Conservation (phyloP, 2,888 invertebrate genomes). For the Nowickia ferox region DNA sequence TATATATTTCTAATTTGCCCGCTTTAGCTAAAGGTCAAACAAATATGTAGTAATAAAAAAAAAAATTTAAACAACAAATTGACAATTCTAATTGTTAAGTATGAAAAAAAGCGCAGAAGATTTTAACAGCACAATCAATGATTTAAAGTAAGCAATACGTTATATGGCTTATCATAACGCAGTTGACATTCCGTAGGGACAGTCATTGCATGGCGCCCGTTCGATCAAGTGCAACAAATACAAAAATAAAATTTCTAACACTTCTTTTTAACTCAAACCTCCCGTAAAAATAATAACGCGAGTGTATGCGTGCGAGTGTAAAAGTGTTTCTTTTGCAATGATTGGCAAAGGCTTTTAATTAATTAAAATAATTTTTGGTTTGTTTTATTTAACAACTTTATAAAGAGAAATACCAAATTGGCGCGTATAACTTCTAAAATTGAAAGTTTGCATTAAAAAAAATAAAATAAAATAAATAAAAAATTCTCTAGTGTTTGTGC, state of each 20-base stretch:
- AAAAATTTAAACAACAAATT: neutral
- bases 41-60: constrained; percentile 26
- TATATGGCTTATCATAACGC: constrained; percentile 66
- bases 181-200: constrained; percentile 74
- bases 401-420: constrained; percentile 2
- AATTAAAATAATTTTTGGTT: constrained; percentile 26
- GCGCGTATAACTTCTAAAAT: neutral
- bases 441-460: neutral
- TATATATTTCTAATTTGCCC: constrained; percentile 6
- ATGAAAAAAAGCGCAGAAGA: neutral
- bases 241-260: constrained; percentile 54
- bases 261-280: neutral
- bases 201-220: constrained; percentile 72
- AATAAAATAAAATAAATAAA: neutral
- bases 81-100: constrained; percentile 28
- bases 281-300: neutral
- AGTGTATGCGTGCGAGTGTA: constrained; percentile 21
- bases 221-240: constrained; percentile 68
- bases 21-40: constrained; percentile 48
- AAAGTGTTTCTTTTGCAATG: neutral
- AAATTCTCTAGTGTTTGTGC: constrained; percentile 20
- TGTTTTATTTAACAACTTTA: neutral
- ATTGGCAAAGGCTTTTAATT: constrained; percentile 32
- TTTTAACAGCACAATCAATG: neutral
- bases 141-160: neutral